Evolutionary conservation across 2,888 invertebrate species (phyloP).

Genomic region (Polydrusus tereticollis): DNA sequence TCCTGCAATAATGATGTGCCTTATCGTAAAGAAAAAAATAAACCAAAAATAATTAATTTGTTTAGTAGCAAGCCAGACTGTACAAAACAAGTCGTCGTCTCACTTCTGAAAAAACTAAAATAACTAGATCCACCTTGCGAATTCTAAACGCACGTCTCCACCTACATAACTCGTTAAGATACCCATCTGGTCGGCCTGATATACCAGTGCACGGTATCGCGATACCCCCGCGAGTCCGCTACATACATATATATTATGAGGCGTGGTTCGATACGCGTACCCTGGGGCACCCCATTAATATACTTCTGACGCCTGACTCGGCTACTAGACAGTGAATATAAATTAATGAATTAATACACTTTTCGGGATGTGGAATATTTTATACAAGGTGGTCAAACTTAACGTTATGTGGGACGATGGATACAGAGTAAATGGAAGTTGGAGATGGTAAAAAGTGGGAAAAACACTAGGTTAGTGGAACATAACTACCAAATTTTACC

Average conservation of each 20-base stretch:
- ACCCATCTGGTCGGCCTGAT: conserved; percentile 57
- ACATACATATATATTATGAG: conserved; percentile 54
- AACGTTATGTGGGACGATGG: too few relatives aligned
- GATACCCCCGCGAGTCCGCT: conserved; percentile 47
- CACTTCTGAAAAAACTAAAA: background rate
- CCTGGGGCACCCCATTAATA: conserved; percentile 64
- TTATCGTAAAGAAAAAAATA: too few relatives aligned
- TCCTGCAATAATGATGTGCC: too few relatives aligned
- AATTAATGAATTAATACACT: conserved; percentile 64
- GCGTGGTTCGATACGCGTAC: conserved; percentile 60
- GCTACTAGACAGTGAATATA: conserved; percentile 66
- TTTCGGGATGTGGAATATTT: conserved; percentile 37
- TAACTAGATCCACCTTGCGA: conserved; percentile 34
- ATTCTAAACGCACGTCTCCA: conserved; percentile 33
- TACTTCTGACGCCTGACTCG: conserved; percentile 64
- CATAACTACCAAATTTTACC: too few relatives aligned
- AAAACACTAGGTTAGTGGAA: too few relatives aligned
- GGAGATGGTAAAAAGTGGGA: too few relatives aligned
- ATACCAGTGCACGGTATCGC: conserved; percentile 53
- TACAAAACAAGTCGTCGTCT: too few relatives aligned
- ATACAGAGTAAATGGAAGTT: too few relatives aligned
- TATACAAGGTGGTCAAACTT: too few relatives aligned
- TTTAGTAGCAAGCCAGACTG: too few relatives aligned
- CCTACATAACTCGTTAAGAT: conserved; percentile 25
- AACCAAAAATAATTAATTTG: too few relatives aligned